A percentile compares a stretch with the other conserved stretches of the same genome.
These are phyloP conservation scores for Xestoiulus laeticollis DNA, from an alignment of 2,888 invertebrate species.

Conservation along the genomic window DNA sequence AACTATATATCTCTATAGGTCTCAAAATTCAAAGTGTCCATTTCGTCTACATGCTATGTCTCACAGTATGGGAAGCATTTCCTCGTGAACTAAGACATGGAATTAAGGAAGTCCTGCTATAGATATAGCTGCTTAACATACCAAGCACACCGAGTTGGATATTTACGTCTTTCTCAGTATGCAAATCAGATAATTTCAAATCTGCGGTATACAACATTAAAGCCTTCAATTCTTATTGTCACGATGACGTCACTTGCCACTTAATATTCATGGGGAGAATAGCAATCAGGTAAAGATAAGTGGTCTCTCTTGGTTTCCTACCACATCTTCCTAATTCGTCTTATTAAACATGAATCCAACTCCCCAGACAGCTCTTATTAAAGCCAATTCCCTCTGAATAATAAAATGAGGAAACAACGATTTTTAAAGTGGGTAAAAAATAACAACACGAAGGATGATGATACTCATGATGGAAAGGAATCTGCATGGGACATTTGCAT, in stretches of 20 bases:
- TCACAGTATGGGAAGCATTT: no score
- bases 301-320: slow-evolving; percentile 21
- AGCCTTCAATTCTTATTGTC: neutral
- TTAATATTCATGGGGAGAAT: neutral
- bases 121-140: neutral
- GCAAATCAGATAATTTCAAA: slow-evolving; percentile 5
- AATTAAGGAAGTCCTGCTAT: no score
- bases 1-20: no score
- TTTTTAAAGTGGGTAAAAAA: neutral
- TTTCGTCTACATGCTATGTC: no score
- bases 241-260: neutral
- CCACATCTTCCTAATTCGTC: slow-evolving; percentile 20
- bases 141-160: neutral
- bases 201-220: neutral
- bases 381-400: neutral
- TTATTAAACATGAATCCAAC: slow-evolving; percentile 28
- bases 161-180: neutral
- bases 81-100: no score
- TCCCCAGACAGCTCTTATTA: neutral
- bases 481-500: neutral
- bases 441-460: neutral
- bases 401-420: neutral
- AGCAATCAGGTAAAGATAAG: slow-evolving; percentile 11
- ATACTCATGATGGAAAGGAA: neutral
- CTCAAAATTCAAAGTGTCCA: no score